phyloP scores from a whole-genome alignment of 2,113 vertebrate species.

The Stegostoma tigrinum region DNA sequence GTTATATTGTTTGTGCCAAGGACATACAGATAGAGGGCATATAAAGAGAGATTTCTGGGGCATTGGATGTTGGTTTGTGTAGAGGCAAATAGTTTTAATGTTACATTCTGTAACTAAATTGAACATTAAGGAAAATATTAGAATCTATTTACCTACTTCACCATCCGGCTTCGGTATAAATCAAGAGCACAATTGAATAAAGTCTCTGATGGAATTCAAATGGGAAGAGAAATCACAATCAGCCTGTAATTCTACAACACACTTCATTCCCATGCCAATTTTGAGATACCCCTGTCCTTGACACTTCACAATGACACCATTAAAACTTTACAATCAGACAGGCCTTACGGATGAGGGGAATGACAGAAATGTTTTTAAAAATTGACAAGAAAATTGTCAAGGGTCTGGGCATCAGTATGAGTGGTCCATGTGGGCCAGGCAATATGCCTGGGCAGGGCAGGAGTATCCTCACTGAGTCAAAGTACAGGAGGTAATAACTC shows the following conservation, averaged over 20 bases:
- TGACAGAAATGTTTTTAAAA: background rate
- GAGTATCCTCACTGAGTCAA: background rate
- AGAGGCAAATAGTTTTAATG: too few relatives aligned
- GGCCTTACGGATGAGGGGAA: background rate
- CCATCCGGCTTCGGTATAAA: too few relatives aligned
- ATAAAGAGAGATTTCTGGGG: too few relatives aligned
- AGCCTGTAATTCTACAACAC: background rate
- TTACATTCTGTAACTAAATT: too few relatives aligned
- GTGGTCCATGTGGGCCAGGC: background rate
- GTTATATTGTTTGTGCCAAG: too few relatives aligned
- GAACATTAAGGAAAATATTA: too few relatives aligned
- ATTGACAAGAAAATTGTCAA: background rate
- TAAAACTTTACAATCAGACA: background rate
- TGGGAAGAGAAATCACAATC: background rate
- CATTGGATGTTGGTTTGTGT: too few relatives aligned
- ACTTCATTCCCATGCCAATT: background rate
- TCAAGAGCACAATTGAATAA: too few relatives aligned
- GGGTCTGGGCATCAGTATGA: background rate
- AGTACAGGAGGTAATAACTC: background rate
- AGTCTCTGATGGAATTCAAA: background rate
- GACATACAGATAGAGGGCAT: too few relatives aligned
- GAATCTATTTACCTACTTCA: too few relatives aligned
- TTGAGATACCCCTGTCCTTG: background rate
- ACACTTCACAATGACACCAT: background rate
- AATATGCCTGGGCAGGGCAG: background rate